phyloP scores from a whole-genome alignment of 1,140 invertebrate genomes.

The Papilio glaucus region DNA sequence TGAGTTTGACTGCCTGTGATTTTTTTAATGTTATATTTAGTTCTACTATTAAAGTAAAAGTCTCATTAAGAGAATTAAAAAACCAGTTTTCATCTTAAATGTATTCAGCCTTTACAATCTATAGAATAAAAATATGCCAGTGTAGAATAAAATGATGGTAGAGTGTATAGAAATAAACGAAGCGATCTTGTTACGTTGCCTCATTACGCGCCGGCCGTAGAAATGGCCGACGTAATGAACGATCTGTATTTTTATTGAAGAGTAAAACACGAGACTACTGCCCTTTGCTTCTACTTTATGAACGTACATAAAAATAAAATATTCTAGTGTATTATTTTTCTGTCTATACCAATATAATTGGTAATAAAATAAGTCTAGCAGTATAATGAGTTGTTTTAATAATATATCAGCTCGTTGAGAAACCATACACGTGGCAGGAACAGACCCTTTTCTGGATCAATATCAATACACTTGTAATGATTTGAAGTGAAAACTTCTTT shows the following conservation, averaged over 20 bases:
- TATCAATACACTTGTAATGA: too few relatives aligned
- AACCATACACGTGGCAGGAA: too few relatives aligned
- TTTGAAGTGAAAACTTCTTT: too few relatives aligned
- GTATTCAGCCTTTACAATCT: conserved; percentile 15
- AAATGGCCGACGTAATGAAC: conserved; percentile 11
- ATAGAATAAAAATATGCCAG: conserved; percentile 6
- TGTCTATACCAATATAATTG: background rate
- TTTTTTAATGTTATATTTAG: background rate
- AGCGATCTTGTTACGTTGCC: conserved; percentile 15
- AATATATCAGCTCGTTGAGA: too few relatives aligned
- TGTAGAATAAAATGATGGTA: background rate
- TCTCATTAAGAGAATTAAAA: conserved; percentile 14
- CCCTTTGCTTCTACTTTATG: conserved; percentile 1
- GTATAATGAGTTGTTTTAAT: background rate
- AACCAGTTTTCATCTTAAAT: background rate
- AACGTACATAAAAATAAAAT: conserved; percentile 9
- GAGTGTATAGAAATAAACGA: conserved; percentile 12
- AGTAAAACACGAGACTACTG: conserved; percentile 15
- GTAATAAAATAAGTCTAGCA: background rate
- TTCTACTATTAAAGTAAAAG: background rate
- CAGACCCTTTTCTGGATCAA: too few relatives aligned
- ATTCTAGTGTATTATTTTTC: background rate
- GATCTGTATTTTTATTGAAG: conserved; percentile 19
- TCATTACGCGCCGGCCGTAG: conserved; percentile 8
- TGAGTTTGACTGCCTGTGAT: too few relatives aligned